Percentiles rank a stretch among this genome's conserved stretches.
Conservation (phyloP, 2,888 invertebrate genomes). For the Scaptomyza parva region DNA sequence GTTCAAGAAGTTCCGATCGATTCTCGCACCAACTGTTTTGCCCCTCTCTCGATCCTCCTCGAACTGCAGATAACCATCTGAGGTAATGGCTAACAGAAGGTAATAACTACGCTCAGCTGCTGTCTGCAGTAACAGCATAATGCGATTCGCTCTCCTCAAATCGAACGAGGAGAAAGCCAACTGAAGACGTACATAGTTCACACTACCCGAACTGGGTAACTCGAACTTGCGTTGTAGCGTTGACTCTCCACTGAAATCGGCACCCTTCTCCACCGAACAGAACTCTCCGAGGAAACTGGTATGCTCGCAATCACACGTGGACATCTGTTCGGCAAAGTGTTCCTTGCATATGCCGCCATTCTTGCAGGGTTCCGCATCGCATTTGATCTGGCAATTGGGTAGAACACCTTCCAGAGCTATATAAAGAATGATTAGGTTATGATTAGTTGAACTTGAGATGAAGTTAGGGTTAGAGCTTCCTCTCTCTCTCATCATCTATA, state of each 20-base stretch:
- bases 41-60: conserved; percentile 92
- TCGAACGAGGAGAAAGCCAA: conserved; percentile 94
- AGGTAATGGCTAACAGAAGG: conserved; percentile 91
- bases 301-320: conserved; percentile 94
- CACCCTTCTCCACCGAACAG: conserved; percentile 95
- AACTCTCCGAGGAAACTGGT: conserved; percentile 96
- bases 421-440: conserved; percentile 16
- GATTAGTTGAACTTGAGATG: no score
- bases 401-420: conserved; percentile 89
- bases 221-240: conserved; percentile 92
- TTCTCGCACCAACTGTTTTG: conserved; percentile 88
- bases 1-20: conserved; percentile 93
- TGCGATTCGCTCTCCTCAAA: conserved; percentile 91
- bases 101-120: conserved; percentile 94
- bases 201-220: conserved; percentile 87
- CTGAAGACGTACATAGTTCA: conserved; percentile 92
- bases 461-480: no score
- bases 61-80: conserved; percentile 93
- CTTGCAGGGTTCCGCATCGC: conserved; percentile 94
- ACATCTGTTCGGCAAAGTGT: conserved; percentile 93
- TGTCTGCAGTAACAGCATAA: conserved; percentile 92
- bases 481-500: no score
- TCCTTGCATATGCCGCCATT: conserved; percentile 95
- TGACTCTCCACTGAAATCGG: conserved; percentile 95
- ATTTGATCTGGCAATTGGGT: conserved; percentile 94